Conservation (phyloP, 2,888 invertebrate species). For the Agriopis aurantiaria region DNA sequence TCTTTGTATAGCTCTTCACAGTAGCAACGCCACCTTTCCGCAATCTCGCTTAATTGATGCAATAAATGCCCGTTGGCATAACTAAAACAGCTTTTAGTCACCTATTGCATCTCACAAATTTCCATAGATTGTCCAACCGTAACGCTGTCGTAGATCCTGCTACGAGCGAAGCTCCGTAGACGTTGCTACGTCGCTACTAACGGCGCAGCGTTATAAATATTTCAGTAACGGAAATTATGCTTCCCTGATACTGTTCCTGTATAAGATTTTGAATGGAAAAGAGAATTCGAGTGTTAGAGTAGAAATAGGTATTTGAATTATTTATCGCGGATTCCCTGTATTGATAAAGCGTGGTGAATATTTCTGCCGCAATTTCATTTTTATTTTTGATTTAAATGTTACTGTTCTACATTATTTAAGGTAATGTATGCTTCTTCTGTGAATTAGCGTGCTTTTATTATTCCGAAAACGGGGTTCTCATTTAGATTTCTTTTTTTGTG, state of each 20-base stretch:
- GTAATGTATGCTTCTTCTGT: neutral
- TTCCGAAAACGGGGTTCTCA: too few species aligned
- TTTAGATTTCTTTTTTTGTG: too few species aligned
- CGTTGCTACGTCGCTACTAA: slow-evolving; percentile 56
- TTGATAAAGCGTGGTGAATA: slow-evolving; percentile 46
- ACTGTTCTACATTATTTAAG: neutral
- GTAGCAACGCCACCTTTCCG: too few species aligned
- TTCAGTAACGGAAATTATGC: slow-evolving; percentile 84
- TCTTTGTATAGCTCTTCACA: too few species aligned
- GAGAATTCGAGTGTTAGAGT: slow-evolving; percentile 64
- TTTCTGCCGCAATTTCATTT: slow-evolving; percentile 23
- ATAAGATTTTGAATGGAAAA: slow-evolving; percentile 71
- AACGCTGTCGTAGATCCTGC: slow-evolving; percentile 67
- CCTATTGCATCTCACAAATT: slow-evolving; percentile 33
- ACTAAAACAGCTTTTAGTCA: too few species aligned
- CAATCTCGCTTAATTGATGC: too few species aligned
- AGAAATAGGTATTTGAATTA: slow-evolving; percentile 63
- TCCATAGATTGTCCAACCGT: slow-evolving; percentile 48
- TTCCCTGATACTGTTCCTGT: slow-evolving; percentile 73
- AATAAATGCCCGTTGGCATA: too few species aligned
- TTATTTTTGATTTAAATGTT: neutral
- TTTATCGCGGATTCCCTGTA: slow-evolving; percentile 58
- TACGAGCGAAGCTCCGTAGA: slow-evolving; percentile 62
- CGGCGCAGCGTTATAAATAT: slow-evolving; percentile 75
- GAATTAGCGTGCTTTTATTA: neutral